Conservation (phyloP, 2,113 vertebrate genomes). For the Zeus faber region DNA sequence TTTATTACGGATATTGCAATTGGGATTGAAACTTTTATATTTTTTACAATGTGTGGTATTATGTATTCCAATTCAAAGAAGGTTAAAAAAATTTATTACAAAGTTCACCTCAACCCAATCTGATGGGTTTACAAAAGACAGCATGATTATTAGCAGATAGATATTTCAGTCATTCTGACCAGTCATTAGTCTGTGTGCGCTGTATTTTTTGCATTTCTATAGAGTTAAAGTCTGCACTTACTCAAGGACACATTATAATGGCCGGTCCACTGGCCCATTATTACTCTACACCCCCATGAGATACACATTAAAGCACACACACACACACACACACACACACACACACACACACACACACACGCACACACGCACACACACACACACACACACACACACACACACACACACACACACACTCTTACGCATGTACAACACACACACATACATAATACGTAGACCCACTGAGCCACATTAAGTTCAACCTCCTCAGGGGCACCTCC, state of each 20-base stretch:
- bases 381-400: constrained; percentile 27
- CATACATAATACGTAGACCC: constrained; percentile 26
- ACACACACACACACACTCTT: no score
- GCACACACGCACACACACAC: constrained; percentile 20
- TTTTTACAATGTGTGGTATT: no score
- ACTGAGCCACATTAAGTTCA: constrained; percentile 48
- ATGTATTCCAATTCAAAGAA: no score
- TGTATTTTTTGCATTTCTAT: constrained; percentile 2
- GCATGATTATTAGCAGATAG: no score
- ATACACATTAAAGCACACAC: not conserved
- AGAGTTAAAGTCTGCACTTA: constrained; percentile 7
- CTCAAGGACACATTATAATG: constrained; percentile 6
- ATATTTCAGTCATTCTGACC: no score
- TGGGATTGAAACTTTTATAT: no score
- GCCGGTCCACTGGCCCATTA: constrained; percentile 31
- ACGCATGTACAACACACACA: no score
- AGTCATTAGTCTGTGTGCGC: no score
- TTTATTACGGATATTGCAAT: no score
- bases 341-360: constrained; percentile 4
- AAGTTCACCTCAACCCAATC: no score
- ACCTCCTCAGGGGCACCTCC: constrained; percentile 44
- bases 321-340: constrained; percentile 15
- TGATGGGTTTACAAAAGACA: not conserved
- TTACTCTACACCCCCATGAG: constrained; percentile 32
- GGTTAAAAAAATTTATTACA: no score